Evolutionary conservation across 1,140 invertebrate species (phyloP).

Genomic region (Bombus superbus): DNA sequence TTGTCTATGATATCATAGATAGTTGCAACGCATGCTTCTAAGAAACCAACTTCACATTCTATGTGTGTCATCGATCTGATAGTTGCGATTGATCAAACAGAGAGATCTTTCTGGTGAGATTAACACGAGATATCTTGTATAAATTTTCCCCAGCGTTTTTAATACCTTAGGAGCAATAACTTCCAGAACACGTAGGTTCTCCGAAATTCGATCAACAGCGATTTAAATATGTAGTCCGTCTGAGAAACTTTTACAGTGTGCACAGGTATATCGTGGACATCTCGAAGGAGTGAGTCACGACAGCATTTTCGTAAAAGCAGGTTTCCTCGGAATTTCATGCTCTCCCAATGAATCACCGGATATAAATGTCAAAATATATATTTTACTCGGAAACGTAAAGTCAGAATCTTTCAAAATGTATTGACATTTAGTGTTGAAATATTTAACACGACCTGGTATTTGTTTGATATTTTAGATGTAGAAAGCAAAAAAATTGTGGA

Average conservation of each 20-base stretch:
- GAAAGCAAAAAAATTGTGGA: neutral
- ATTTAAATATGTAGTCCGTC: neutral
- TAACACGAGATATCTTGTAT: neutral
- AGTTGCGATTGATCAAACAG: no score
- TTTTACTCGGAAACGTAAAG: conserved; percentile 15
- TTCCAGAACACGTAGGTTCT: neutral
- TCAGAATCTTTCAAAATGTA: neutral
- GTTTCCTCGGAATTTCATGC: conserved; percentile 54
- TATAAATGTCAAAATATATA: conserved; percentile 20
- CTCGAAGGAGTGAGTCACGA: conserved; percentile 51
- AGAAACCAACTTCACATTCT: neutral
- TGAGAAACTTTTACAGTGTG: conserved; percentile 21
- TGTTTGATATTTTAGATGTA: neutral
- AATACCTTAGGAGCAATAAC: no score
- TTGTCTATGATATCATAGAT: neutral
- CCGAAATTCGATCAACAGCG: conserved; percentile 37
- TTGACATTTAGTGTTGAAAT: neutral
- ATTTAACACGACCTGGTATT: no score
- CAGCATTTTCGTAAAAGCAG: conserved; percentile 43
- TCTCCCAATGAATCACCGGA: conserved; percentile 54
- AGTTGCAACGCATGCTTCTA: neutral
- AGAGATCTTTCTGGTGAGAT: no score
- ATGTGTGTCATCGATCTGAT: no score
- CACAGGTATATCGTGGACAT: conserved; percentile 28
- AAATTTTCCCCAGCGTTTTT: neutral